These are phyloP conservation scores for Microctenopoma lineatum DNA, from an alignment of 2,797 vertebrate species.

Conservation along the genomic window DNA sequence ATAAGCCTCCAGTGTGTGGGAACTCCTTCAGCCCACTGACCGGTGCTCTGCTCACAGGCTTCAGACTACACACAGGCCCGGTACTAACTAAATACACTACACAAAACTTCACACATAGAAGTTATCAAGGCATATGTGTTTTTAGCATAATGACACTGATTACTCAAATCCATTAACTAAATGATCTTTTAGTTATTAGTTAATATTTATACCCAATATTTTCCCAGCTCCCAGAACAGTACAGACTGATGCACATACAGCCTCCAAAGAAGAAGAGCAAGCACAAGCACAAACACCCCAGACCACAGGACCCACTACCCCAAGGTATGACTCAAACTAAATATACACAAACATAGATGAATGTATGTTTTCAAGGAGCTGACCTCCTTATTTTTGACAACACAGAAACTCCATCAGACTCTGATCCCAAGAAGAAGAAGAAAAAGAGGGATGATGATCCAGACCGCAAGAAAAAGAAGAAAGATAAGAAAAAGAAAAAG, in stretches of 20 bases:
- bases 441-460: conserved; percentile 98
- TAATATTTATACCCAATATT: no score
- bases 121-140: not conserved
- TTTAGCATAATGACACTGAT: not conserved
- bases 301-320: conserved; percentile 93
- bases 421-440: conserved; percentile 98
- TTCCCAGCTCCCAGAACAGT: conserved; percentile 92
- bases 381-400: conserved; percentile 1
- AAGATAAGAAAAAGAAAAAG: conserved; percentile 99
- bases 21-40: conserved; percentile 96
- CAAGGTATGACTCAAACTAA: conserved; percentile 84
- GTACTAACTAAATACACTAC: conserved; percentile 73
- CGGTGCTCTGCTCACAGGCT: conserved; percentile 93
- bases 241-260: conserved; percentile 98
- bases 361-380: conserved; percentile 5
- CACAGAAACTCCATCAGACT: conserved; percentile 95
- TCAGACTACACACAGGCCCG: conserved; percentile 96
- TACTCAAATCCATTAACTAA: not conserved
- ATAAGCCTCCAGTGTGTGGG: conserved; percentile 96
- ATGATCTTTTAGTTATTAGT: not conserved
- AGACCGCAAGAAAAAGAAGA: conserved; percentile 96
- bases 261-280: conserved; percentile 98
- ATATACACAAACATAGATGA: not conserved
- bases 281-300: conserved; percentile 96
- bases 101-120: not conserved